Evolutionary conservation across 2,888 invertebrate species (phyloP), one percentile per base, ranked within the genome.

Genomic region (Capitulum mitella): DNA sequence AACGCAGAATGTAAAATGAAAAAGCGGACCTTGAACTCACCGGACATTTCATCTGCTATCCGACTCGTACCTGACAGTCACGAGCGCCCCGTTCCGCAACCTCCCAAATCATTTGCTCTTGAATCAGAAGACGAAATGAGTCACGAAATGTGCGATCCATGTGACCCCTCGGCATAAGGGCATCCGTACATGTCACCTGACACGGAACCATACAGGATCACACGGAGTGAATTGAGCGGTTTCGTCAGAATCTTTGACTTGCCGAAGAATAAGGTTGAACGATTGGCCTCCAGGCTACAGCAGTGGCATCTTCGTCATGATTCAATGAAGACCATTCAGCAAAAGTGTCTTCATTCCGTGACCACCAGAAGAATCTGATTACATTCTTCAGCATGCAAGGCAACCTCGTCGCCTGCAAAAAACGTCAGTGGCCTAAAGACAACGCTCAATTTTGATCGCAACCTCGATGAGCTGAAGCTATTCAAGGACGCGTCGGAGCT

Each of bases 121-220:
- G 64, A 70, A 12, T 26, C 14, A 16, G n/a, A n/a, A 29, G 78
- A 46, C 48, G 70, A 64, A 5, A 3, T 3, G 19, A 22, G 22
- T 19, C 51, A 51, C 14, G 16, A n/a, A 74, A 37, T 12, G 19
- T 51, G 32, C 46, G 32, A 32, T 46, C 32, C 22, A 48, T 22
- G n/a, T 32, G 1, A 48, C 6, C 54, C 19, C 29, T 46, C n/a
- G 37, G 29, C 19, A 51, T 16, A 6, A 26, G 43, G 8, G 77
- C 48, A 12, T 22, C 77, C 26, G n/a, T n/a, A 51, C 54, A 19
- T 26, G 16, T 77, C 43, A 64, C 34, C 32, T n/a, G n/a, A n/a
- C 78, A 64, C 37, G 26, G 78, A 78, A 74, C 37, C 70, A 37
- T 78, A 14, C 61, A 70, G 76, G 70, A 78, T 51, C 78, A n/a